Conservation (phyloP, 2,797 vertebrate species). For the Ambastaia sidthimunki region DNA sequence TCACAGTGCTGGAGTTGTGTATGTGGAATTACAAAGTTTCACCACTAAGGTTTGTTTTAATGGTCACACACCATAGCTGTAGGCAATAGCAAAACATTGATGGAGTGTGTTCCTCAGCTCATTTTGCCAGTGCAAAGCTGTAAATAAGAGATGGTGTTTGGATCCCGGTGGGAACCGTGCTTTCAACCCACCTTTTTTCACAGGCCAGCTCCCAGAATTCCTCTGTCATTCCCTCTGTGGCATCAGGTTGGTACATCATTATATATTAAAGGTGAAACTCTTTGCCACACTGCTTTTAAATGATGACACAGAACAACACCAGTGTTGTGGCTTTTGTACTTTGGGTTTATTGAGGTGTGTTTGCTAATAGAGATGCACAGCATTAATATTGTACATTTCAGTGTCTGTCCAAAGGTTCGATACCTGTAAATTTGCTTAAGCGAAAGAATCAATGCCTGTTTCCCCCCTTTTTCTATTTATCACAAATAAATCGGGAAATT, state of each 20-base stretch:
- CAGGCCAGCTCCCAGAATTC: not conserved
- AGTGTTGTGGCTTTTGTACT: not conserved
- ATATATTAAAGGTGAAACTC: slow-evolving; percentile 10
- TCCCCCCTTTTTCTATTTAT: too few species aligned
- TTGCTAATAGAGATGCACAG: not conserved
- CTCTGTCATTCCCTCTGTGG: not conserved
- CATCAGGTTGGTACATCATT: slow-evolving; percentile 15
- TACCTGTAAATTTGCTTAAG: not conserved
- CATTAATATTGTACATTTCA: not conserved
- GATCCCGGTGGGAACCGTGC: slow-evolving; percentile 11
- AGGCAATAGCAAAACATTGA: not conserved
- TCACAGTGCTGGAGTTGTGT: too few species aligned
- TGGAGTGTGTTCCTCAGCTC: not conserved
- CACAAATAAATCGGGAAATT: not conserved
- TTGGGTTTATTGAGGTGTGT: not conserved
- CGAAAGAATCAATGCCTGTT: not conserved
- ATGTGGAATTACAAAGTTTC: not conserved
- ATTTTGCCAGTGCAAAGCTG: slow-evolving; percentile 1
- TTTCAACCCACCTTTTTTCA: slow-evolving; percentile 27
- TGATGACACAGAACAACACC: not conserved
- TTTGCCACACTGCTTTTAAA: slow-evolving; percentile 5
- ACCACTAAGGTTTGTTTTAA: not conserved
- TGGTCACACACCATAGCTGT: not conserved
- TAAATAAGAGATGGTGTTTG: slow-evolving; percentile 38
- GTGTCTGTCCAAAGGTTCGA: not conserved